phyloP scores from a whole-genome alignment of 2,797 vertebrate species.

The Crenuchus spilurus region DNA sequence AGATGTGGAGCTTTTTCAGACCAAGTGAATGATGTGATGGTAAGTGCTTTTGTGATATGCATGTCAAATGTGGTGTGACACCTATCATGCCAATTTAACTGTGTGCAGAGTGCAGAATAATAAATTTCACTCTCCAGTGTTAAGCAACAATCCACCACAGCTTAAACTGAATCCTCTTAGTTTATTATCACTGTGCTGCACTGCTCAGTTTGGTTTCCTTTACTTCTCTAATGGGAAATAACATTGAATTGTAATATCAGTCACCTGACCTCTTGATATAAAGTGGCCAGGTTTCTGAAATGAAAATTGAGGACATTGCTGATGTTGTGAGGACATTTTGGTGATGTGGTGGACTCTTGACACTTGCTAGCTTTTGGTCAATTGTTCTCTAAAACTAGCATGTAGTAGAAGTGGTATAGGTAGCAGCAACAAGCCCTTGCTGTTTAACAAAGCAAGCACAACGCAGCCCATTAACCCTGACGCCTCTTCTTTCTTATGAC shows the following conservation, averaged over 20 bases:
- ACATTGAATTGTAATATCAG: not conserved
- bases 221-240: not conserved
- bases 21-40: not conserved
- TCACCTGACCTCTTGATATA: not conserved
- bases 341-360: too few species aligned
- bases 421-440: too few species aligned
- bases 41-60: slow-evolving; percentile 9
- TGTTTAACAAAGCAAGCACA: too few species aligned
- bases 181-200: not conserved
- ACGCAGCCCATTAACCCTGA: too few species aligned
- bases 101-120: not conserved
- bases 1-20: not conserved
- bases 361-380: too few species aligned
- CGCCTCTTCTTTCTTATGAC: too few species aligned
- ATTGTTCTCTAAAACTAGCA: too few species aligned
- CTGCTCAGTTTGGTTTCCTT: not conserved
- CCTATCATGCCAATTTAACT: not conserved
- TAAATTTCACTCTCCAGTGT: not conserved
- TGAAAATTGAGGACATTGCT: too few species aligned
- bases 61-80: not conserved
- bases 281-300: too few species aligned
- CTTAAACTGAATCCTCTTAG: slow-evolving; percentile 6
- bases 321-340: too few species aligned
- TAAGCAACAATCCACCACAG: not conserved
- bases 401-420: too few species aligned